These are phyloP conservation scores for Stegostoma tigrinum DNA, from an alignment of 2,113 vertebrate genomes.

Conservation along the genomic window DNA sequence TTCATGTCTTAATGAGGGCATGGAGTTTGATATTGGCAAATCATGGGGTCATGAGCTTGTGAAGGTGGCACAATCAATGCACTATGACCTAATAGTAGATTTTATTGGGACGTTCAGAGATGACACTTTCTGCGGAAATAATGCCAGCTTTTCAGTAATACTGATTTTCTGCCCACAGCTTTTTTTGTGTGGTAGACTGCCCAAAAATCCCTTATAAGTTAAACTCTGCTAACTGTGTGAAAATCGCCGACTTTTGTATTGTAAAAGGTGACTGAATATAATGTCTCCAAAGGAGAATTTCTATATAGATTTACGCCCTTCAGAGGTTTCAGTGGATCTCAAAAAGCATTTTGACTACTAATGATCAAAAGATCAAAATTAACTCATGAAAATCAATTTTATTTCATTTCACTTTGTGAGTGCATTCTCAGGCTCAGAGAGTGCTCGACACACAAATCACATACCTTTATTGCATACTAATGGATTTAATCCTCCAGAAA, in stretches of 20 bases:
- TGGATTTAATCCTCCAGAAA: not conserved
- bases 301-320: not conserved
- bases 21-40: not conserved
- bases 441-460: not conserved
- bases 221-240: not conserved
- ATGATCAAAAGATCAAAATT: not conserved
- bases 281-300: not conserved
- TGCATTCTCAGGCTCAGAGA: not conserved
- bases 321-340: not conserved
- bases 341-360: not conserved
- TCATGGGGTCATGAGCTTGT: not conserved
- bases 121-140: not conserved
- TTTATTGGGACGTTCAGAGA: not conserved
- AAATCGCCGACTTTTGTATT: not conserved
- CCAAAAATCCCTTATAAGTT: not conserved
- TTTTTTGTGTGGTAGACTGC: not conserved
- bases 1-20: not conserved
- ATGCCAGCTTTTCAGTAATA: not conserved
- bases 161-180: not conserved
- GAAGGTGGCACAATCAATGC: not conserved
- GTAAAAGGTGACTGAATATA: not conserved
- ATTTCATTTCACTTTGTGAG: not conserved
- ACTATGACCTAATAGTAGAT: not conserved
- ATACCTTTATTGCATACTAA: not conserved
- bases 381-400: too few relatives aligned